Evolutionary conservation across 2,113 vertebrate species (phyloP).

Genomic region (Cygnus atratus): DNA sequence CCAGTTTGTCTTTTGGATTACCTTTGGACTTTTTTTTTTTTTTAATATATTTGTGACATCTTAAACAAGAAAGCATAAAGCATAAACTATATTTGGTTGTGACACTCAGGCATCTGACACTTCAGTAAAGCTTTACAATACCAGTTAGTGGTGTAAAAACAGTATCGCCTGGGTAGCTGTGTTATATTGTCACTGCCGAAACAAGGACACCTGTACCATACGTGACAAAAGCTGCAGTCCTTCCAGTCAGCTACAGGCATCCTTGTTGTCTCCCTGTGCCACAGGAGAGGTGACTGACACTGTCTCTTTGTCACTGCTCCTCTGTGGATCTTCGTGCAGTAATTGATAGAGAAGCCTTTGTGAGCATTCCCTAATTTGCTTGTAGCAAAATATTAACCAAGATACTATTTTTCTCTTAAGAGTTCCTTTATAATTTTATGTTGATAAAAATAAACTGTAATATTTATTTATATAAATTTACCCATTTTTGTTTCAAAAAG

Average conservation of each 20-base stretch:
- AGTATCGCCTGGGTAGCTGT: neutral
- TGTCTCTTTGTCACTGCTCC: neutral
- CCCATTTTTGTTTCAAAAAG: neutral
- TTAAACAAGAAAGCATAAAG: neutral
- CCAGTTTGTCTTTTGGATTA: neutral
- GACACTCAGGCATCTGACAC: rapidly evolving
- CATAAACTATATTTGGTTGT: neutral
- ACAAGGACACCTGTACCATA: neutral
- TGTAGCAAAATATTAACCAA: neutral
- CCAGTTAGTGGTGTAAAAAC: neutral
- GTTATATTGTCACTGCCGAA: neutral
- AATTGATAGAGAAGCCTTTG: neutral
- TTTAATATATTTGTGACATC: neutral
- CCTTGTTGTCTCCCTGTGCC: neutral
- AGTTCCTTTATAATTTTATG: neutral
- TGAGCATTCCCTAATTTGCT: neutral
- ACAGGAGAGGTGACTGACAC: neutral
- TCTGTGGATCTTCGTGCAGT: neutral
- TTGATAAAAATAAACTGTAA: neutral
- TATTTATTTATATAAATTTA: neutral
- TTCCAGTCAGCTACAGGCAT: neutral
- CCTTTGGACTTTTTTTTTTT: neutral
- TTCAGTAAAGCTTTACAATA: neutral
- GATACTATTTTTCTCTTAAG: neutral
- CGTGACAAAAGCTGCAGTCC: neutral